phyloP scores from a whole-genome alignment of 2,888 invertebrate genomes.

The Plagiodera versicolora region DNA sequence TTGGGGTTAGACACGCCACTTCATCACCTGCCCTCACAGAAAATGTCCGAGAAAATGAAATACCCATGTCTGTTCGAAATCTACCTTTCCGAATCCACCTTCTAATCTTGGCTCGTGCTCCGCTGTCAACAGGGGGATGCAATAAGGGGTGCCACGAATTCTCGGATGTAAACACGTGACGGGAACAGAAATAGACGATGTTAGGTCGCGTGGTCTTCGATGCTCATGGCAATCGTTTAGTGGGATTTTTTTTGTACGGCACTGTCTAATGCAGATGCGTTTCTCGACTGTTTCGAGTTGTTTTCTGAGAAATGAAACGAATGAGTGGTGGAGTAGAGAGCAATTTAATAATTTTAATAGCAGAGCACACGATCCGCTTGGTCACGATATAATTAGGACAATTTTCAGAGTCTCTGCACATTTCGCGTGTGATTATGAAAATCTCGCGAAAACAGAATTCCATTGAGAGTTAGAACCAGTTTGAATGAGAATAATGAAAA shows the following conservation, averaged over 20 bases:
- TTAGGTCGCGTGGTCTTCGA: not conserved
- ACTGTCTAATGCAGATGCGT: conserved; percentile 21
- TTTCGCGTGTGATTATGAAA: conserved; percentile 35
- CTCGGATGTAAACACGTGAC: not conserved
- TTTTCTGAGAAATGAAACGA: conserved; percentile 45
- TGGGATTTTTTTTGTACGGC: conserved; percentile 11
- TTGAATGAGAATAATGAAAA: too few species aligned
- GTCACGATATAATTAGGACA: conserved; percentile 53
- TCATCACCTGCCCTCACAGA: not conserved
- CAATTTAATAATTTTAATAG: conserved; percentile 53
- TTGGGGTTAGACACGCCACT: not conserved
- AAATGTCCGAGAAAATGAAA: not conserved
- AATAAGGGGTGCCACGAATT: not conserved
- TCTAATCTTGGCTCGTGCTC: not conserved
- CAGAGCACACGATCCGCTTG: conserved; percentile 47
- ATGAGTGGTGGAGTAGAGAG: conserved; percentile 44
- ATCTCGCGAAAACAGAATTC: conserved; percentile 29
- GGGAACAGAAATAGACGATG: not conserved
- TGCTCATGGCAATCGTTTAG: not conserved
- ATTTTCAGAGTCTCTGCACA: conserved; percentile 35
- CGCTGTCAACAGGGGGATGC: not conserved
- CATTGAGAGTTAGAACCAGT: too few species aligned
- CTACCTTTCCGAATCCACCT: not conserved
- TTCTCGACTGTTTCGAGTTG: conserved; percentile 30
- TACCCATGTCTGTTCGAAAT: not conserved